Percentiles rank a stretch among this genome's conserved stretches.
Evolutionary conservation across 2,113 vertebrate species (phyloP).

Genomic region (Hypanus sabinus): DNA sequence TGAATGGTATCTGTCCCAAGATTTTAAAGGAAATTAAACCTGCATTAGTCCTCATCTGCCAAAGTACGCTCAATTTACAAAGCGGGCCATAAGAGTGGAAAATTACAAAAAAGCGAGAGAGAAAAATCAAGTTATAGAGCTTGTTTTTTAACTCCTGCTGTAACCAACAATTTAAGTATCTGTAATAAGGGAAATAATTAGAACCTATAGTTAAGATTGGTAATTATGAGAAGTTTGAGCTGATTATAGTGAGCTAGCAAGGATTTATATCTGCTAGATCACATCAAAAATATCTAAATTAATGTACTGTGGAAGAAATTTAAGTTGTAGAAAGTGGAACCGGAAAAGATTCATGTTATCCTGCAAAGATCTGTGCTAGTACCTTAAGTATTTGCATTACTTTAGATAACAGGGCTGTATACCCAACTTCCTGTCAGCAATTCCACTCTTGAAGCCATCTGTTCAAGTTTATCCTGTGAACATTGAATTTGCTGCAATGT

Average conservation of each 20-base stretch:
- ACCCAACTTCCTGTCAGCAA: neutral
- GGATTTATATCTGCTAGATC: no score
- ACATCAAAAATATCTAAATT: no score
- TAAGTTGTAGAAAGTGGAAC: no score
- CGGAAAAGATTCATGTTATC: neutral
- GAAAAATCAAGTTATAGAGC: neutral
- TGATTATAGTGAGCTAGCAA: neutral
- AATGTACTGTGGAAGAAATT: no score
- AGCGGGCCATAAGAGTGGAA: neutral
- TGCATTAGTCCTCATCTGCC: neutral
- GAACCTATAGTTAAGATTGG: neutral
- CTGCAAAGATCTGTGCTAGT: neutral
- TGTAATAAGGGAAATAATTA: neutral
- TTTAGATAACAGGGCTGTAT: neutral
- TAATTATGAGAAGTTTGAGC: neutral
- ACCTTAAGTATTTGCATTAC: neutral
- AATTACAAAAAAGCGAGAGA: neutral
- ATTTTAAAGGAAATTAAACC: no score
- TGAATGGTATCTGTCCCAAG: neutral
- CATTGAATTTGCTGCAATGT: no score
- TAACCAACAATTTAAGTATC: no score
- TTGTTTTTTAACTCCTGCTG: neutral
- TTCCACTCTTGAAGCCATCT: no score
- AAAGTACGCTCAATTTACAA: neutral
- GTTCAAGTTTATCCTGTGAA: no score